Evolutionary conservation across 2,888 invertebrate genomes (phyloP).

Genomic region (Epinotia brunnichana): DNA sequence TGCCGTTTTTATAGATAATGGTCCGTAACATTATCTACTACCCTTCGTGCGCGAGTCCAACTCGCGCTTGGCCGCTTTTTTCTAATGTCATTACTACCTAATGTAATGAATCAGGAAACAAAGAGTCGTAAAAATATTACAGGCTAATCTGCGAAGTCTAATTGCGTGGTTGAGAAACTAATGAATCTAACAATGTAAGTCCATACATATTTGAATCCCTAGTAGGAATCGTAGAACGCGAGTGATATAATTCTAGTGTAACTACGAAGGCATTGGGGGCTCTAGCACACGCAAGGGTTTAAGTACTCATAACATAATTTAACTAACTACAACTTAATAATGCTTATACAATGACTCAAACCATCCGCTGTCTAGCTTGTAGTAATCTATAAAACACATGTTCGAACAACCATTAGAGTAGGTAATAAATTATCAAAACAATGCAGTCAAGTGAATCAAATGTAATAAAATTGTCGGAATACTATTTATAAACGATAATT

Average conservation of each 20-base stretch:
- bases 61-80: too few species aligned
- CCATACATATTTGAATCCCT: background rate
- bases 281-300: background rate
- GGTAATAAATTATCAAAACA: background rate
- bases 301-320: background rate
- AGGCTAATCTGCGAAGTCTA: conserved; percentile 5
- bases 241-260: background rate
- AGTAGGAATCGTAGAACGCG: background rate
- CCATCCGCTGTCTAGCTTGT: background rate
- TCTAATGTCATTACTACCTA: conserved; percentile 26
- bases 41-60: too few species aligned
- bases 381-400: background rate
- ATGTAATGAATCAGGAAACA: conserved; percentile 45
- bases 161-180: conserved; percentile 21
- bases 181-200: conserved; percentile 22
- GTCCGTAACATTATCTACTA: too few species aligned
- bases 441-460: conserved; percentile 2
- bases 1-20: too few species aligned
- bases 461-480: conserved; percentile 43
- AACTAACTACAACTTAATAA: background rate
- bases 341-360: background rate
- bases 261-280: background rate
- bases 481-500: conserved; percentile 55
- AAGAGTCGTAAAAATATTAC: conserved; percentile 47
- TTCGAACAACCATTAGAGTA: conserved; percentile 4